Conservation (phyloP, 2,888 invertebrate species). For the Papilio elwesi region DNA sequence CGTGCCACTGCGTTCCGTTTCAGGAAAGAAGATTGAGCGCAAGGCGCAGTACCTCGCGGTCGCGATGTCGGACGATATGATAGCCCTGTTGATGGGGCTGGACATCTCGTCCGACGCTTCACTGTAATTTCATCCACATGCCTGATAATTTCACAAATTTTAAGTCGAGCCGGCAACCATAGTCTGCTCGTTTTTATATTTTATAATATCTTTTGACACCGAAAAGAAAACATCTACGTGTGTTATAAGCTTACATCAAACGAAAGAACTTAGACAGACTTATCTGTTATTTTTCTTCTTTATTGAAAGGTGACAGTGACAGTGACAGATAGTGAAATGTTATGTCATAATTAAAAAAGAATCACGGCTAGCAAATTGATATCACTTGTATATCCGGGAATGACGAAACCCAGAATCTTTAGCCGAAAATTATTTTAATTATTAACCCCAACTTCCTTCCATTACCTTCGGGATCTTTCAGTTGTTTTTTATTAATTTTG, state of each 20-base stretch:
- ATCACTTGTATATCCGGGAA: too few relatives aligned
- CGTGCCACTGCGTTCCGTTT: too few relatives aligned
- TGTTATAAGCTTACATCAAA: conserved; percentile 20
- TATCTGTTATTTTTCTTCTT: conserved; percentile 5
- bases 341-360: not conserved
- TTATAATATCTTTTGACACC: conserved; percentile 34
- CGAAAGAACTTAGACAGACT: conserved; percentile 20
- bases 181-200: conserved; percentile 26
- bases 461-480: too few relatives aligned
- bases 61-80: conserved; percentile 65
- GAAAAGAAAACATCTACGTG: conserved; percentile 25
- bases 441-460: too few relatives aligned
- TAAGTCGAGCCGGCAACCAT: conserved; percentile 38
- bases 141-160: conserved; percentile 42
- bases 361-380: too few relatives aligned
- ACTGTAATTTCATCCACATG: conserved; percentile 57
- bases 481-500: too few relatives aligned
- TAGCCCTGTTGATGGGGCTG: conserved; percentile 60
- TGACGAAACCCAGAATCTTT: too few relatives aligned
- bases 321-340: not conserved
- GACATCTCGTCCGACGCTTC: conserved; percentile 54
- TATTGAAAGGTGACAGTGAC: too few relatives aligned
- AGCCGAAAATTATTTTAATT: too few relatives aligned
- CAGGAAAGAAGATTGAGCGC: not conserved
- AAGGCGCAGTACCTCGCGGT: conserved; percentile 57